Percentiles rank a stretch among this genome's conserved stretches.
These are phyloP conservation scores for Hyppa rectilinea DNA, from an alignment of 2,888 invertebrate species.

Conservation along the genomic window DNA sequence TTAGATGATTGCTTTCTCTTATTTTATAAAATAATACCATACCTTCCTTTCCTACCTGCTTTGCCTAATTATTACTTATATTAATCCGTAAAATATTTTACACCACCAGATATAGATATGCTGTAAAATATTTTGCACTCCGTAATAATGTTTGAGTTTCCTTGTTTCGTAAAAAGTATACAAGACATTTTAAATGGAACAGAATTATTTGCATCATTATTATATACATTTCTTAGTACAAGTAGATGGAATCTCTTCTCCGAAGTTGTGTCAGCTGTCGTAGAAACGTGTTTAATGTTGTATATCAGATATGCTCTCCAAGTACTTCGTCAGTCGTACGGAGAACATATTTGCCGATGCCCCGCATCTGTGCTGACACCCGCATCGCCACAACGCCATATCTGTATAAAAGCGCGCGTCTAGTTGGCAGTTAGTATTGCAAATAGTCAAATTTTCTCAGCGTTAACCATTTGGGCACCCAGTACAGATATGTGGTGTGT, in stretches of 20 bases:
- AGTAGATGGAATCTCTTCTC: slow-evolving; percentile 21
- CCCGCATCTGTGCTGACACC: slow-evolving; percentile 74
- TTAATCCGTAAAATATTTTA: neutral
- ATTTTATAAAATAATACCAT: neutral
- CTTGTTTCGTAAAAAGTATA: neutral
- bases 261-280: slow-evolving; percentile 18
- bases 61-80: neutral
- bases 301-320: slow-evolving; percentile 78
- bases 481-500: slow-evolving; percentile 88
- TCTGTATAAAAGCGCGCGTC: slow-evolving; percentile 84
- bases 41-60: neutral
- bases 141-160: neutral
- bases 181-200: slow-evolving; percentile 6
- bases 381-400: slow-evolving; percentile 85
- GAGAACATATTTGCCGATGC: slow-evolving; percentile 77
- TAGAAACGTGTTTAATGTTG: slow-evolving; percentile 43
- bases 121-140: neutral
- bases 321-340: slow-evolving; percentile 53
- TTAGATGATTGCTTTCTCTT: neutral
- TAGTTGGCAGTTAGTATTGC: slow-evolving; percentile 77
- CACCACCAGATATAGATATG: neutral
- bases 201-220: slow-evolving; percentile 1
- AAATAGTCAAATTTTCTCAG: slow-evolving; percentile 87
- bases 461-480: slow-evolving; percentile 68
- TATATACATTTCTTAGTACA: slow-evolving; percentile 17